Percentiles rank a stretch among this genome's conserved stretches.
These are phyloP conservation scores for Labroides dimidiatus DNA, from an alignment of 2,797 vertebrate genomes.

Conservation along the genomic window DNA sequence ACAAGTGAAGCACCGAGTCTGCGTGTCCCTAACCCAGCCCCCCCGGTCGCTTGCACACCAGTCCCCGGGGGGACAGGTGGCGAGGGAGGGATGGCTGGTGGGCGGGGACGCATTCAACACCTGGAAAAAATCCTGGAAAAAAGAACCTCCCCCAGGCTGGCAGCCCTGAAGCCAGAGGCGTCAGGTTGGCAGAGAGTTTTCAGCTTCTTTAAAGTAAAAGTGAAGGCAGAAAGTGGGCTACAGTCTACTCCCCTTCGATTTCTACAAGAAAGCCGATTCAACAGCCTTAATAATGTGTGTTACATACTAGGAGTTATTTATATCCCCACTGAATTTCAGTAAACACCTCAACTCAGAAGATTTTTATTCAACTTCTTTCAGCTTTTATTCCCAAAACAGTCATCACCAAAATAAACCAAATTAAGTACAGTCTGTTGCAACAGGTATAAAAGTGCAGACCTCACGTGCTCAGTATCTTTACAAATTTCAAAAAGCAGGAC, in stretches of 20 bases:
- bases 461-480: neutral
- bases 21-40: slow-evolving; percentile 27
- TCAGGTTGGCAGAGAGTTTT: neutral
- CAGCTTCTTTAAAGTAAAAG: neutral
- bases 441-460: no score
- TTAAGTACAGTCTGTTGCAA: no score
- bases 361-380: no score
- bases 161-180: neutral
- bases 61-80: slow-evolving; percentile 20
- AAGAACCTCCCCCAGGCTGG: neutral
- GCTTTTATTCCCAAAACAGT: no score
- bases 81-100: slow-evolving; percentile 13
- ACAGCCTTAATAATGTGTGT: no score
- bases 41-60: slow-evolving; percentile 8
- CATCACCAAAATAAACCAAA: no score
- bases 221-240: no score
- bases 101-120: slow-evolving; percentile 58
- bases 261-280: no score
- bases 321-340: no score
- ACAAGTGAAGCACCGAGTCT: neutral
- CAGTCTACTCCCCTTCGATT: no score
- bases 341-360: no score
- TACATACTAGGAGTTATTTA: no score
- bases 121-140: slow-evolving; percentile 48
- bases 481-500: neutral